These are phyloP conservation scores for Mus pahari DNA, from an alignment of 2,113 vertebrate genomes.

Conservation along the genomic window DNA sequence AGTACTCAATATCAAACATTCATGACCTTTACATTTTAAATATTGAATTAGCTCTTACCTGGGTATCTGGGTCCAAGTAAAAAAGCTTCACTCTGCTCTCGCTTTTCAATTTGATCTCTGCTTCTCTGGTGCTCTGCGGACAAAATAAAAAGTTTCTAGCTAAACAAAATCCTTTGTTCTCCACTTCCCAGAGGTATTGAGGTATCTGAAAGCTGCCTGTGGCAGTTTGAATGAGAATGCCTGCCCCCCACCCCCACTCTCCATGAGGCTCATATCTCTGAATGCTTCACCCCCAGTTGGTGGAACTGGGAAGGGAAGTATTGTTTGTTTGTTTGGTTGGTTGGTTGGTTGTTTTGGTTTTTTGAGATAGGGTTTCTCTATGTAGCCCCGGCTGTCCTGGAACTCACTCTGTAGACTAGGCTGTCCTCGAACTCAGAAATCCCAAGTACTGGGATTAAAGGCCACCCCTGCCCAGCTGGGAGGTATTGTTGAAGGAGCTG, in stretches of 20 bases:
- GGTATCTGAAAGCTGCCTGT: not conserved
- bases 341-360: too few relatives aligned
- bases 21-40: not conserved
- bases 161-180: not conserved
- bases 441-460: too few relatives aligned
- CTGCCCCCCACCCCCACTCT: too few relatives aligned
- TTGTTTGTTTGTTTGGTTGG: too few relatives aligned
- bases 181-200: not conserved
- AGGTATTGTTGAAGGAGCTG: not conserved
- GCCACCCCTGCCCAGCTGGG: too few relatives aligned
- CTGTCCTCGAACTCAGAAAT: too few relatives aligned
- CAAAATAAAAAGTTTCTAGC: conserved; percentile 59
- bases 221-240: not conserved
- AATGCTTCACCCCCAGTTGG: not conserved
- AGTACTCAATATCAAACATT: not conserved
- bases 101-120: conserved; percentile 94
- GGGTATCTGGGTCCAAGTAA: conserved; percentile 96
- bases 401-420: too few relatives aligned
- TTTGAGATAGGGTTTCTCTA: too few relatives aligned
- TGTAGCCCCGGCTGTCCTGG: too few relatives aligned
- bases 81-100: conserved; percentile 97
- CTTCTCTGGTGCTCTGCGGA: conserved; percentile 93
- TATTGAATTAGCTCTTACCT: conserved; percentile 87
- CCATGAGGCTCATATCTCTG: not conserved
- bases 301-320: not conserved